Percentiles rank a stretch among this genome's conserved stretches.
These are phyloP conservation scores for Mycalesis mineus DNA, from an alignment of 2,888 invertebrate species.

Conservation along the genomic window DNA sequence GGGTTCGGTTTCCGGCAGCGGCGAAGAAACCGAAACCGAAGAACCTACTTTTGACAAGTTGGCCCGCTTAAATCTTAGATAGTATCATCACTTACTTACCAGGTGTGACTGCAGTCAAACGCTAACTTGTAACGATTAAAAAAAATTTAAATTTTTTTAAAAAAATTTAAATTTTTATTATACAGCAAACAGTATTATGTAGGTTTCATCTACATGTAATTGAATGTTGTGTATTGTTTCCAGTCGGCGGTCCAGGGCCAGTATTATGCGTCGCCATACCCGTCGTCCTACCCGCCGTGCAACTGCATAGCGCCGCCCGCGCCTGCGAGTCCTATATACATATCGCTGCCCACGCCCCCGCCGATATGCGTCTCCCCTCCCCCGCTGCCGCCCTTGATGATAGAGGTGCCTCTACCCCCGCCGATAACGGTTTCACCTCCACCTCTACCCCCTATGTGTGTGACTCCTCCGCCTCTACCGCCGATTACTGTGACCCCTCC, in stretches of 20 bases:
- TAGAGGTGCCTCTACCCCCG: slow-evolving; percentile 53
- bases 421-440: slow-evolving; percentile 48
- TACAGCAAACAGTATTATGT: too few species aligned
- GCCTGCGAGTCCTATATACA: slow-evolving; percentile 49
- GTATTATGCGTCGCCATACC: slow-evolving; percentile 45
- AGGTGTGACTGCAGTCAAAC: too few species aligned
- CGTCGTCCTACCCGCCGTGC: slow-evolving; percentile 24
- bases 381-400: slow-evolving; percentile 51
- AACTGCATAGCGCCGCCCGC: slow-evolving; percentile 34
- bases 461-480: slow-evolving; percentile 55
- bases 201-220: neutral
- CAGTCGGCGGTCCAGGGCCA: slow-evolving; percentile 52
- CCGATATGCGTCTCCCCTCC: slow-evolving; percentile 56
- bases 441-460: slow-evolving; percentile 53
- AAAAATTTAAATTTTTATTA: too few species aligned
- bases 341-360: slow-evolving; percentile 54
- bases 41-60: too few species aligned
- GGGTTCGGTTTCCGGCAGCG: too few species aligned
- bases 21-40: too few species aligned
- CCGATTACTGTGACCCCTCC: slow-evolving; percentile 60
- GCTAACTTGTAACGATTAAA: too few species aligned
- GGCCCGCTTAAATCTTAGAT: too few species aligned
- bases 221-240: slow-evolving; percentile 27
- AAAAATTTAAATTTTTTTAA: too few species aligned
- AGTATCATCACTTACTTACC: too few species aligned